Evolutionary conservation across 2,113 vertebrate species (phyloP), one percentile per base, ranked within the genome.

Genomic region (Campylorhamphus procurvoides): DNA sequence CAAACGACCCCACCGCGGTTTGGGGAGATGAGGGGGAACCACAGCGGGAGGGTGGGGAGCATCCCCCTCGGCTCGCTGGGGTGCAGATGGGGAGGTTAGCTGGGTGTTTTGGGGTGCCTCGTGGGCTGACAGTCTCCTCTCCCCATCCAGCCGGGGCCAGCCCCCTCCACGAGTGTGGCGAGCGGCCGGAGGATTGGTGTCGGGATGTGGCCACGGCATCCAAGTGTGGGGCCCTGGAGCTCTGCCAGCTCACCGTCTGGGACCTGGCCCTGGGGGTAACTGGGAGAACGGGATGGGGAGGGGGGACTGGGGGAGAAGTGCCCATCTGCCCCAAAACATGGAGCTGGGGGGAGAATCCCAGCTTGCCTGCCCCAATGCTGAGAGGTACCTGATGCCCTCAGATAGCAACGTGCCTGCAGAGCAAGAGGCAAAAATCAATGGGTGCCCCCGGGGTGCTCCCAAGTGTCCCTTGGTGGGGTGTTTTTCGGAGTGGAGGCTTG

Each of bases 141-240:
- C 24, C n/a, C 15, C 80, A 42, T 28, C 27, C 94, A 99, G 99
- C 98, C 42, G 89, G 93, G 5, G 98, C 98, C 7, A 98, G 92
- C 52, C 99, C 99, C 14, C 95, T 99, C 59, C 98, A 98, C 17
- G 97, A 98, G 81, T 99, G 99, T 49, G 96, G 97, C 5, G 96
- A 97, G 46, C 98, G 97, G 62, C 98, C 99, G 2, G 97, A 97
- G n/a, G 98, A 99, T 93, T 99, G 99, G 99, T 99, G 99, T 91
- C 98, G 98, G 10, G 98, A 99, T 5, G 89, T 98, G 68, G 98
- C 94, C 89, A 98, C 98, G 0, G 99, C 99, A 0, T 97, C 98
- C 4, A 97, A 98, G 58, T 99, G 99, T 3, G 98, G 98, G 25
- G 98, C 98, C 0, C 96, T 99, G 72, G 78, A 97, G 77, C 98